phyloP scores from a whole-genome alignment of 2,888 invertebrate species.

The Drosophila kuntzei region DNA sequence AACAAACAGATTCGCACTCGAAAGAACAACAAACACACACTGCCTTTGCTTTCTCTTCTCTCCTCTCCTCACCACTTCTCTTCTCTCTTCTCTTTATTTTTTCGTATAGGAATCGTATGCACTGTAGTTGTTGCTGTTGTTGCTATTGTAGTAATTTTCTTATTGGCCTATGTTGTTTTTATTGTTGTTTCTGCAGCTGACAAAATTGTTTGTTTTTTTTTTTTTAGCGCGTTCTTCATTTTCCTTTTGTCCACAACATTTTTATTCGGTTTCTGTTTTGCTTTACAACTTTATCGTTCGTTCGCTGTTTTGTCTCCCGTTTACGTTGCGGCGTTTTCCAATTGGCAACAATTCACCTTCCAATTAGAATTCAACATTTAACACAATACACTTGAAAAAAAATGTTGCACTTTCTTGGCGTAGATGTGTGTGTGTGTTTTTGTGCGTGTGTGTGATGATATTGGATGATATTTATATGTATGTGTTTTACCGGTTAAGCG shows the following conservation, averaged over 20 bases:
- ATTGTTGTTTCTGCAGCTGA: slow-evolving; percentile 39
- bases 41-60: slow-evolving; percentile 6
- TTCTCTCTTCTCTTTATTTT: not conserved
- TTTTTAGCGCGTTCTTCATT: slow-evolving; percentile 37
- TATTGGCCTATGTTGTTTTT: slow-evolving; percentile 39
- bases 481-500: slow-evolving; percentile 14
- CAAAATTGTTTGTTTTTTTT: slow-evolving; percentile 23
- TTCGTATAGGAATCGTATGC: slow-evolving; percentile 62
- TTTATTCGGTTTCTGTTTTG: slow-evolving; percentile 41
- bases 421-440: not conserved
- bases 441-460: slow-evolving; percentile 18
- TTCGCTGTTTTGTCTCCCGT: slow-evolving; percentile 42
- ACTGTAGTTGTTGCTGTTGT: slow-evolving; percentile 41
- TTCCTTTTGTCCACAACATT: slow-evolving; percentile 28
- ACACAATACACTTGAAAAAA: slow-evolving; percentile 60
- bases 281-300: slow-evolving; percentile 46
- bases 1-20: slow-evolving; percentile 51
- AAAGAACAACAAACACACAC: slow-evolving; percentile 8
- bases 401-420: slow-evolving; percentile 41
- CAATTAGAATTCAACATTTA: slow-evolving; percentile 48
- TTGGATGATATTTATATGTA: not conserved
- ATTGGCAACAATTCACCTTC: slow-evolving; percentile 43
- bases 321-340: slow-evolving; percentile 44
- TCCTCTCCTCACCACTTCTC: not conserved
- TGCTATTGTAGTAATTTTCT: slow-evolving; percentile 38